A percentile compares a stretch with the other conserved stretches of the same genome.
Conservation (phyloP, 2,888 invertebrate species). For the Pomacea canaliculata region DNA sequence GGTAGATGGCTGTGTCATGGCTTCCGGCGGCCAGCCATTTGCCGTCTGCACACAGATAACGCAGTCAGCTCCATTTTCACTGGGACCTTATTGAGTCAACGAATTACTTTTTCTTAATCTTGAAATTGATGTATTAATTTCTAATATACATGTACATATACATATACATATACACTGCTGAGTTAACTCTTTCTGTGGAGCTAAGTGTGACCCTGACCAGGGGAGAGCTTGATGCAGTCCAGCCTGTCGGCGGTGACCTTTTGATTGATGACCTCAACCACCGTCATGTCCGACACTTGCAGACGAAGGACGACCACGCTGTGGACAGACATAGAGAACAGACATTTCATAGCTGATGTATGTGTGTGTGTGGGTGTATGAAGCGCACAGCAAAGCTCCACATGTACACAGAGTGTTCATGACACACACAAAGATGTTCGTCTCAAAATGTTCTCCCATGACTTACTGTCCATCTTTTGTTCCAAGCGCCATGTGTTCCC, state of each 20-base stretch:
- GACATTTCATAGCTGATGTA: neutral
- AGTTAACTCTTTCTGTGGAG: no score
- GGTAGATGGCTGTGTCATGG: conserved; percentile 45
- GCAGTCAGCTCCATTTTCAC: neutral
- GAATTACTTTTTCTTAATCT: no score
- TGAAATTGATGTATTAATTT: no score
- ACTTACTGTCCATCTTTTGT: conserved; percentile 59
- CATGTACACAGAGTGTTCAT: no score
- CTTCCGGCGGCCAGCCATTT: conserved; percentile 48
- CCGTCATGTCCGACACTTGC: conserved; percentile 27
- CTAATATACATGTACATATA: no score
- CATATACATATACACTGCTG: no score
- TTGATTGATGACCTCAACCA: conserved; percentile 44
- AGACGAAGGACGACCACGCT: conserved; percentile 35
- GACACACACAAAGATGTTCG: no score
- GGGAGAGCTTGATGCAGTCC: conserved; percentile 48
- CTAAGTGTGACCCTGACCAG: conserved; percentile 40
- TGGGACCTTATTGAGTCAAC: no score
- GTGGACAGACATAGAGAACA: neutral
- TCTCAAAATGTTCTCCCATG: no score
- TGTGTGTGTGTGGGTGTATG: neutral
- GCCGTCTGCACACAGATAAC: conserved; percentile 40
- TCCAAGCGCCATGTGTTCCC: conserved; percentile 47
- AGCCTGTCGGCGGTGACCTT: conserved; percentile 49
- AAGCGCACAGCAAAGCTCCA: no score